These are phyloP conservation scores for Ispidina picta DNA, from an alignment of 2,797 vertebrate species.

Conservation along the genomic window DNA sequence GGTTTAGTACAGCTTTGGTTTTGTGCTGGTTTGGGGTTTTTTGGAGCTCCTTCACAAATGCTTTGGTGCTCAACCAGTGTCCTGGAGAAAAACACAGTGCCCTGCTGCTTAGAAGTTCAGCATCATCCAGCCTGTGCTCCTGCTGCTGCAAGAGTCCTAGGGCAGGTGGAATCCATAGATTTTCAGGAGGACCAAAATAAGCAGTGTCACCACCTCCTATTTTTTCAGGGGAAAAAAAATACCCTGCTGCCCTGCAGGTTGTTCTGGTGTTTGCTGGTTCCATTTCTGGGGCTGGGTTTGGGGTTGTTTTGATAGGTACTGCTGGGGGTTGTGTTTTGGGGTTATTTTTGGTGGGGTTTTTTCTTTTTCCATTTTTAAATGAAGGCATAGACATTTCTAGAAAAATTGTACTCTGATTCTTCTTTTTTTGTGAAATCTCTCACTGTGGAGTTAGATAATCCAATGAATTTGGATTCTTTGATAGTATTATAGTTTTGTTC, in stretches of 20 bases:
- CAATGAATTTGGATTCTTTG: background rate
- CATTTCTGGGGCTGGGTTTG: no score
- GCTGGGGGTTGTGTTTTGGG: no score
- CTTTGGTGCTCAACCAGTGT: background rate
- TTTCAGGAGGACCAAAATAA: background rate
- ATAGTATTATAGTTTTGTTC: background rate
- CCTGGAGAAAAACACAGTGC: background rate
- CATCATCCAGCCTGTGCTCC: background rate
- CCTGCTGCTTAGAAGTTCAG: background rate
- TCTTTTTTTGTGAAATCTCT: background rate
- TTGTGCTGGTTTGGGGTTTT: background rate
- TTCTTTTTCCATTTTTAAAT: background rate
- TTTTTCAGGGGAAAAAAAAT: background rate
- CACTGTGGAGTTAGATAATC: background rate
- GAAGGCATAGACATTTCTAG: fast-evolving
- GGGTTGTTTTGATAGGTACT: no score
- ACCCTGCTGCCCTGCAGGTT: background rate
- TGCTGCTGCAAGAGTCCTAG: background rate
- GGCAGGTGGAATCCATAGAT: background rate
- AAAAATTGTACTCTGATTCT: background rate
- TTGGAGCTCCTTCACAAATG: background rate
- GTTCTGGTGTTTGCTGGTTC: background rate
- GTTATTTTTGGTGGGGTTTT: background rate
- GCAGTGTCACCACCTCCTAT: background rate
- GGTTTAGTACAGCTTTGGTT: background rate